phyloP scores from a whole-genome alignment of 2,888 invertebrate species.

The Sinopyrophorus schimmeli region DNA sequence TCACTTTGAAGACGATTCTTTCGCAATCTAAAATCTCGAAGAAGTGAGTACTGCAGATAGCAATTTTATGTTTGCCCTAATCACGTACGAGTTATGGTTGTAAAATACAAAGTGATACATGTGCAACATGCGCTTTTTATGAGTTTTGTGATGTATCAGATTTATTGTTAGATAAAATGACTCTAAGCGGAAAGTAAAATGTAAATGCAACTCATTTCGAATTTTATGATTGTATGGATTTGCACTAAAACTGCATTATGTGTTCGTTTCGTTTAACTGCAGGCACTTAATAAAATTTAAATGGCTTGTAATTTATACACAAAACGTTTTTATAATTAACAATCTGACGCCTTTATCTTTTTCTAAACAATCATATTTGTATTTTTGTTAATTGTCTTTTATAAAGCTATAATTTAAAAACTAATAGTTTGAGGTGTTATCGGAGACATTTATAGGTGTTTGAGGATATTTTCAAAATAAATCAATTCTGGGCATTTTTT shows the following conservation, averaged over 20 bases:
- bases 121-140: slow-evolving; percentile 28
- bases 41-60: slow-evolving; percentile 1
- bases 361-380: no score
- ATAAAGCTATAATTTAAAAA: no score
- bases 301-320: no score
- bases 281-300: no score
- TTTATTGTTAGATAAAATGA: slow-evolving; percentile 22
- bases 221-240: slow-evolving; percentile 19
- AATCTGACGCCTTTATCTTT: no score
- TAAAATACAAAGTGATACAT: slow-evolving; percentile 34
- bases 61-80: slow-evolving; percentile 19
- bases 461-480: no score
- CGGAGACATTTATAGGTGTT: no score
- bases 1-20: background rate
- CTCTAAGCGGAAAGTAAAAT: slow-evolving; percentile 20
- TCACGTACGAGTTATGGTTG: slow-evolving; percentile 25
- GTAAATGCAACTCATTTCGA: slow-evolving; percentile 16
- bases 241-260: slow-evolving; percentile 3
- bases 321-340: no score
- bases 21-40: background rate
- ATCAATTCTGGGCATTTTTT: no score
- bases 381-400: no score
- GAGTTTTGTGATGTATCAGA: slow-evolving; percentile 23
- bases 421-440: no score
- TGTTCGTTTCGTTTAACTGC: no score